Percentiles rank a stretch among this genome's conserved stretches.
Evolutionary conservation across 2,797 vertebrate species (phyloP).

Genomic region (Cercopithecus mitis): DNA sequence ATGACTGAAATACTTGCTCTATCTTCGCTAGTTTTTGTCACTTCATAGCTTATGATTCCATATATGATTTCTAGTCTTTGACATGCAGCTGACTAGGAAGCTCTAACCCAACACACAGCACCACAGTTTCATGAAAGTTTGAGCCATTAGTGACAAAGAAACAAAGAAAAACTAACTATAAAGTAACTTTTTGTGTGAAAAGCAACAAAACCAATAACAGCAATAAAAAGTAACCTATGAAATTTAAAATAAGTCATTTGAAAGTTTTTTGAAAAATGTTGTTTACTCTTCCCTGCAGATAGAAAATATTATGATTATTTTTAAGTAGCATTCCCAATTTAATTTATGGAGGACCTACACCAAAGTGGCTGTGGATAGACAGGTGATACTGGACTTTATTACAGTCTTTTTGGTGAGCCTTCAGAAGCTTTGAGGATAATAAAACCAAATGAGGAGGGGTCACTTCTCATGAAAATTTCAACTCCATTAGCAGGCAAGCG

Average conservation of each 20-base stretch:
- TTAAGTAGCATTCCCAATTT: background rate
- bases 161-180: background rate
- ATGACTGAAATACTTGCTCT: background rate
- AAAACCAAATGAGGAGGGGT: constrained; percentile 1
- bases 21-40: constrained; percentile 33
- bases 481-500: background rate
- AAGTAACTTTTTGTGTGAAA: background rate
- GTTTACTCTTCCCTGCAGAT: background rate
- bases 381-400: background rate
- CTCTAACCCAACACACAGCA: background rate
- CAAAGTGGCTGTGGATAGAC: background rate
- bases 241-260: background rate
- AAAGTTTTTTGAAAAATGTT: background rate
- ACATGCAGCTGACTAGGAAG: background rate
- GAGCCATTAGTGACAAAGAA: background rate
- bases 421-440: background rate
- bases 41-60: background rate
- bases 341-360: background rate
- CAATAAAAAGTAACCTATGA: background rate
- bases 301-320: background rate
- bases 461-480: constrained; percentile 18
- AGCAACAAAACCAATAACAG: background rate
- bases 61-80: background rate
- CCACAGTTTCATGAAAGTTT: background rate
- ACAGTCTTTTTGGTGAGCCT: background rate